phyloP scores from a whole-genome alignment of 2,797 vertebrate genomes.

The Rhinogobio ventralis region DNA sequence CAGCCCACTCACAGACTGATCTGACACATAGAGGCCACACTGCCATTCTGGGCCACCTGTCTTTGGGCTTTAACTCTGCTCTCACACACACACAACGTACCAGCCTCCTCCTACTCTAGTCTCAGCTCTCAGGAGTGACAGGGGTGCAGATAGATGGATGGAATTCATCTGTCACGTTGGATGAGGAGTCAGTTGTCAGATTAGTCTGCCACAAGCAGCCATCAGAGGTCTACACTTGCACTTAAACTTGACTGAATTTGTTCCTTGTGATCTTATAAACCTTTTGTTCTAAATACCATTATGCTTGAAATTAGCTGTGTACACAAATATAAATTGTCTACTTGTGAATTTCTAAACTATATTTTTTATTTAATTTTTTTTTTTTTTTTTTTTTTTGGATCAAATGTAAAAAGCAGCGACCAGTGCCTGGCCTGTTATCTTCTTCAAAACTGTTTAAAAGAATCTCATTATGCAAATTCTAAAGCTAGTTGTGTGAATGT shows the following conservation, averaged over 20 bases:
- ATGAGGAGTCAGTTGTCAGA: slow-evolving; percentile 39
- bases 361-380: neutral
- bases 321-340: neutral
- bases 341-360: neutral
- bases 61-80: slow-evolving; percentile 16
- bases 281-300: neutral
- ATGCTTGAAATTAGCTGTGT: neutral
- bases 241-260: neutral
- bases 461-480: neutral
- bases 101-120: neutral
- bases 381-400: neutral
- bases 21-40: slow-evolving; percentile 52
- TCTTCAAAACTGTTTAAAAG: neutral
- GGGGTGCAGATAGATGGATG: slow-evolving; percentile 26
- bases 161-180: slow-evolving; percentile 32
- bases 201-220: neutral
- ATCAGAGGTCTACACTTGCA: slow-evolving; percentile 2
- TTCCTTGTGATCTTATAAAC: neutral
- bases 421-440: neutral
- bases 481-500: neutral
- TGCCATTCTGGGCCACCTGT: slow-evolving; percentile 38
- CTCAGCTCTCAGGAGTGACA: slow-evolving; percentile 8
- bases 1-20: slow-evolving; percentile 46
- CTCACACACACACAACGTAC: slow-evolving; percentile 7
- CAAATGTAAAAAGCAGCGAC: neutral